phyloP scores from a whole-genome alignment of 2,888 invertebrate genomes.

The Dexiosoma caninum region DNA sequence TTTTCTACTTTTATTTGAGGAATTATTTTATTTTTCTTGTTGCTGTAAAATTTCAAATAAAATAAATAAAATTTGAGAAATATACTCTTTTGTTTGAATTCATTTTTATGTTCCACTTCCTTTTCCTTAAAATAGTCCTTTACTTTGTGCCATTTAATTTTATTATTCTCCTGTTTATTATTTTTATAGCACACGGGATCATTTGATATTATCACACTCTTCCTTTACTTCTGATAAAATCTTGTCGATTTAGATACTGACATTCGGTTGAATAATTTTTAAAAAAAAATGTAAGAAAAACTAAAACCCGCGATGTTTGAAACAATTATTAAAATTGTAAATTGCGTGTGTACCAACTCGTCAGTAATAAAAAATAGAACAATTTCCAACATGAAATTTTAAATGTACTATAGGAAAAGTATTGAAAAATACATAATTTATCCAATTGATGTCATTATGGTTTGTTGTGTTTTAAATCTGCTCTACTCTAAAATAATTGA shows the following conservation, averaged over 20 bases:
- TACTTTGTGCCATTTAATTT: conserved; percentile 25
- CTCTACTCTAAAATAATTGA: conserved; percentile 52
- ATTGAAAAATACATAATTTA: conserved; percentile 27
- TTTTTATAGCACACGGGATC: background rate
- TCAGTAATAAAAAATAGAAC: background rate
- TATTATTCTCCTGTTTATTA: background rate
- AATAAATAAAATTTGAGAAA: background rate
- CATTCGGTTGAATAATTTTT: conserved; percentile 27
- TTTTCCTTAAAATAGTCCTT: conserved; percentile 48
- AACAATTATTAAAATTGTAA: background rate
- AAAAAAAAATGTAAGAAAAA: conserved; percentile 11
- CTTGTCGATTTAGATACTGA: conserved; percentile 57
- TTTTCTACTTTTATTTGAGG: background rate
- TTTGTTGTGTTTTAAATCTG: conserved; percentile 16
- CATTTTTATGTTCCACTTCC: conserved; percentile 50
- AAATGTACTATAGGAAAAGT: too few relatives aligned
- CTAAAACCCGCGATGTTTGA: too few relatives aligned
- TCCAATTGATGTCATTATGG: conserved; percentile 36
- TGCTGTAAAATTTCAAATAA: background rate
- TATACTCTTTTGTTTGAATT: background rate
- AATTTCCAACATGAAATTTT: background rate
- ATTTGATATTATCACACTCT: conserved; percentile 38
- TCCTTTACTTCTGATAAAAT: conserved; percentile 11
- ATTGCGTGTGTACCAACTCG: background rate
- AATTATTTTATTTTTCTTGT: conserved; percentile 12